Conservation (phyloP, 2,113 vertebrate species). For the Sylvilagus bachmani region DNA sequence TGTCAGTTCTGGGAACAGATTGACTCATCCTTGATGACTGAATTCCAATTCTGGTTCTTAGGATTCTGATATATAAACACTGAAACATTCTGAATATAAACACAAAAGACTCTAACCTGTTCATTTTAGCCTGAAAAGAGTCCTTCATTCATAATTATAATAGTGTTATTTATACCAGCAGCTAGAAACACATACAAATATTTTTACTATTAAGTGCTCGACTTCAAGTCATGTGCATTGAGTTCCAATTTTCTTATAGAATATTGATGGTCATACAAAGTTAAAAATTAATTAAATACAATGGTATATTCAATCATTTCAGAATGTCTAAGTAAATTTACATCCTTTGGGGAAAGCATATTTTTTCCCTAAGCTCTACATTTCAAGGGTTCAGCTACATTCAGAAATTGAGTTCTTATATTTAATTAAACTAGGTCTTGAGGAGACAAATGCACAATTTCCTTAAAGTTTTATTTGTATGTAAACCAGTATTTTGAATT, state of each 20-base stretch:
- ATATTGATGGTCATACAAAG: neutral
- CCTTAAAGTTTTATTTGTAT: neutral
- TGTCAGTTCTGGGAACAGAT: neutral
- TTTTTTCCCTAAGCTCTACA: neutral
- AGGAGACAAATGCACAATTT: neutral
- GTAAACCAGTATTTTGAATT: neutral
- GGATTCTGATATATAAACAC: neutral
- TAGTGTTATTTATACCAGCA: neutral
- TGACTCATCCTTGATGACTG: neutral
- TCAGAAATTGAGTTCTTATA: neutral
- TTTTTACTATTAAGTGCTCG: neutral
- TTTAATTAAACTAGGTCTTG: neutral
- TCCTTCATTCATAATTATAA: neutral
- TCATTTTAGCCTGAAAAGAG: neutral
- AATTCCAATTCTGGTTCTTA: neutral
- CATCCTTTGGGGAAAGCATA: neutral
- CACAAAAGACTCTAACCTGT: neutral
- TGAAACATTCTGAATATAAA: too few species aligned
- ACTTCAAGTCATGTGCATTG: neutral
- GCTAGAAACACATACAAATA: neutral
- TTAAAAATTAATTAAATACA: slow-evolving; percentile 5
- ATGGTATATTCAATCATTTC: slow-evolving; percentile 11
- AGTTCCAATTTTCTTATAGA: slow-evolving; percentile 19
- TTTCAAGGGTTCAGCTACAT: neutral
- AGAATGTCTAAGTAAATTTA: slow-evolving; percentile 39